phyloP scores from a whole-genome alignment of 2,113 vertebrate species.

The Muntiacus reevesi region DNA sequence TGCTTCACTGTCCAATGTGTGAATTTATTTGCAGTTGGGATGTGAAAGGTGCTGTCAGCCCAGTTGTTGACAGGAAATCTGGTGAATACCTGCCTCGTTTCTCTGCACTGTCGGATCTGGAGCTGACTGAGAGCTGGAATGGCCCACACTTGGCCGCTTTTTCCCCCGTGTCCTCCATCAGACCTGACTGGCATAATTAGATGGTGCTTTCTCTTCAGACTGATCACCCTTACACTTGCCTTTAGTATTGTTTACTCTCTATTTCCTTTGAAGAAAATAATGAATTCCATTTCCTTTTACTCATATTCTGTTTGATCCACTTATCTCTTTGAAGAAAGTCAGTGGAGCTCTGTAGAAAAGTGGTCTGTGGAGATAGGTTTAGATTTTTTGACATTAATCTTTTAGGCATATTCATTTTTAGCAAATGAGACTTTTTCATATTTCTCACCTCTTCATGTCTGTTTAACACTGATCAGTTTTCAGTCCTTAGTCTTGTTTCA shows the following conservation, averaged over 20 bases:
- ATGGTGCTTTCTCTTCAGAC: background rate
- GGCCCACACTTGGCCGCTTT: background rate
- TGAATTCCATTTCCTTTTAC: conserved; percentile 51
- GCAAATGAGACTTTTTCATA: conserved; percentile 47
- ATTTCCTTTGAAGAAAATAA: conserved; percentile 52
- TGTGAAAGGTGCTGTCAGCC: background rate
- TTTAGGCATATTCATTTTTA: conserved; percentile 40
- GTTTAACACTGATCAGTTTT: conserved; percentile 23
- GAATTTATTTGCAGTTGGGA: background rate
- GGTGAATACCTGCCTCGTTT: background rate
- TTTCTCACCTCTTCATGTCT: background rate
- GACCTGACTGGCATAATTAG: background rate
- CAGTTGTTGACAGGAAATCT: background rate
- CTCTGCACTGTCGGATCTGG: background rate
- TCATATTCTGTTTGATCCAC: conserved; percentile 45
- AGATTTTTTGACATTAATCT: conserved; percentile 24
- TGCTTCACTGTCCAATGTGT: background rate
- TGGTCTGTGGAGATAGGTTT: background rate
- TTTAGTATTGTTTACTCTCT: conserved; percentile 42
- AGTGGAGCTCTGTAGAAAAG: conserved; percentile 1
- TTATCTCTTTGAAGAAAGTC: conserved; percentile 28
- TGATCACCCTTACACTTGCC: background rate
- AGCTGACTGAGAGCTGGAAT: background rate
- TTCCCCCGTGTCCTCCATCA: background rate
- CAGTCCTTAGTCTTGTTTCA: conserved; percentile 3